Evolutionary conservation across 2,888 invertebrate species (phyloP), one percentile per base, ranked within the genome.

Genomic region (Phaedon cochleariae): DNA sequence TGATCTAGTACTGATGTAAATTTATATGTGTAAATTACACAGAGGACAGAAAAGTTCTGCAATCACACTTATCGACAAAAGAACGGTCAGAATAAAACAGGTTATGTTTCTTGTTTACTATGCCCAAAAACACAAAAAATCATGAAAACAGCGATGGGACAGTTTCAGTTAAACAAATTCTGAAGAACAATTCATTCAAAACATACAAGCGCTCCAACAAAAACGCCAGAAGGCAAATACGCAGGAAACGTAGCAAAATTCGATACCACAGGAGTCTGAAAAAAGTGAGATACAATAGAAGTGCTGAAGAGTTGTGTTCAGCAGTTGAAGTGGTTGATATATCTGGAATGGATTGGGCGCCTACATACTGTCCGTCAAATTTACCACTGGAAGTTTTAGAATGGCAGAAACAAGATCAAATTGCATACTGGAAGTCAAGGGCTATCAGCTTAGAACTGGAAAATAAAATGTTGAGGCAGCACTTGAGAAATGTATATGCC

Each of bases 351-450:
- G 75, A 78, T 34, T 70, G 72, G 70, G 51, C 63, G 1, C 68
- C 74, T 52, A 61, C 69, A 34, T 61, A 70, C 37, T 63, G 57
- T 21, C 54, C 65, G 0, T 51, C 55, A 15, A 59, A 48, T 51
- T 64, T 71, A 49, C 72, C 73, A 12, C 9, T 64, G 75, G 81
- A 81, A 67, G 76, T 82, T 72, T 64, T 75, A 22, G 77, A 82
- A n/a, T 84, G 85, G 85, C 87, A 88, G 73, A 74, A 86, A 59
- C 85, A 86, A 74, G 87, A 89, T 71, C 86, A 88, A 80, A 71
- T 88, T 7, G 86, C 88, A 0, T 88, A 86, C 75, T 89, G 89
- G 89, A 89, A 88, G 77, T 86, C 89, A 0, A 85, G 85, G 70
- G 88, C 88, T 0, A 82, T 83, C 48, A 85, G 87, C 49, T 80